A percentile compares a stretch with the other conserved stretches of the same genome.
Evolutionary conservation across 2,113 vertebrate genomes (phyloP).

Genomic region (Motacilla tschutschensis): DNA sequence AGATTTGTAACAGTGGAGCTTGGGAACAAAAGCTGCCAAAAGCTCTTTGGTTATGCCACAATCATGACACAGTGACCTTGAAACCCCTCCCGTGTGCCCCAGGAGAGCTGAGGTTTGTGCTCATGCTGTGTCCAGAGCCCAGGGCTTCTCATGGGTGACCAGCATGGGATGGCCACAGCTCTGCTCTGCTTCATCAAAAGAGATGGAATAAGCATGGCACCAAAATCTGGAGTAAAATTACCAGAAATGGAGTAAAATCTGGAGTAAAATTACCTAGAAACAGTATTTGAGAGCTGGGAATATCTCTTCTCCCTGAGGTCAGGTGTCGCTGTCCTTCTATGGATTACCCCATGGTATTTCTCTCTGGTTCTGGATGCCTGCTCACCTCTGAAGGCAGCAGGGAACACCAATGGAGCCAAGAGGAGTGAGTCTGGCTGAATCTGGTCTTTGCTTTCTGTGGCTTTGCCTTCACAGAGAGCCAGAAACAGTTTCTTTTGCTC

Average conservation of each 20-base stretch:
- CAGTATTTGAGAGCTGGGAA: neutral
- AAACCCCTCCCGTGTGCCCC: neutral
- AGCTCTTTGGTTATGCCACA: neutral
- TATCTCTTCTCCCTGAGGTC: neutral
- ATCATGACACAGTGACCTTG: neutral
- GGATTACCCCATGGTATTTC: neutral
- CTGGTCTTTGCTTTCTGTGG: neutral
- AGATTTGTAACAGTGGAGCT: neutral
- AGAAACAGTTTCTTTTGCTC: neutral
- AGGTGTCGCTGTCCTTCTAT: neutral
- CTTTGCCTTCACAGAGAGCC: neutral
- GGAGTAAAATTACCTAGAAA: neutral
- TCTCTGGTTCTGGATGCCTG: neutral
- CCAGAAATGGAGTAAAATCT: neutral
- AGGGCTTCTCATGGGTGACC: neutral
- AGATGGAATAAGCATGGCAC: neutral
- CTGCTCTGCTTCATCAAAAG: neutral
- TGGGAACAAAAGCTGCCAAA: neutral
- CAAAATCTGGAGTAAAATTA: neutral
- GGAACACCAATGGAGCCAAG: neutral
- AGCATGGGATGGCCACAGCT: neutral
- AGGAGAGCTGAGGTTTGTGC: neutral
- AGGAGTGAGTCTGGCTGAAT: neutral
- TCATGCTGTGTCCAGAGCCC: neutral
- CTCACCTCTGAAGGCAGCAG: neutral